Conservation (phyloP, 2,888 invertebrate species). For the Eupithecia exiguata region DNA sequence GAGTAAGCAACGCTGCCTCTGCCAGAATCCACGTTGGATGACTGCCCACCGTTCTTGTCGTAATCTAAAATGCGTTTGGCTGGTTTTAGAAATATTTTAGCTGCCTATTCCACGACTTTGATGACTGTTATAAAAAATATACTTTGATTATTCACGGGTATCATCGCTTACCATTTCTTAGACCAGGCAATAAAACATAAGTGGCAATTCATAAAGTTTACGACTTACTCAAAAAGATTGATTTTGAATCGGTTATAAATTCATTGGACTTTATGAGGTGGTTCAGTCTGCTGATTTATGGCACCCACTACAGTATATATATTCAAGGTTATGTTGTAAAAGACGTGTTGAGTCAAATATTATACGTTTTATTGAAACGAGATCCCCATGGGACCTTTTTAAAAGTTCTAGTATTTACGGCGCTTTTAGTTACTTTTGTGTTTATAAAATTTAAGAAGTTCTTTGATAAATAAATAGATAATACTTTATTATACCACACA, state of each 20-base stretch:
- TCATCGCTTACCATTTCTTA: not conserved
- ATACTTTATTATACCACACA: too few relatives aligned
- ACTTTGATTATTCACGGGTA: not conserved
- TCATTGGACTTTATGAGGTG: not conserved
- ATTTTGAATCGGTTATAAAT: constrained; percentile 7
- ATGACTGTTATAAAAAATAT: not conserved
- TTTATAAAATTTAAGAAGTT: not conserved
- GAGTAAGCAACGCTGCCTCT: constrained; percentile 92
- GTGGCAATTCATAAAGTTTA: constrained; percentile 5
- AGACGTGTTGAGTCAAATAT: not conserved
- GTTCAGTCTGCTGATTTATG: constrained; percentile 16
- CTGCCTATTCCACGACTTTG: constrained; percentile 9
- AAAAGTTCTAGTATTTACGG: not conserved
- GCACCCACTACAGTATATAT: not conserved
- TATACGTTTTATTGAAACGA: not conserved
- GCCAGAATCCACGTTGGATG: constrained; percentile 91
- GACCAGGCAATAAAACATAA: not conserved
- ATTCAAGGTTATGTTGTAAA: not conserved
- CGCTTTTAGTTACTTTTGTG: too few relatives aligned
- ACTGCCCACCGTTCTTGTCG: constrained; percentile 89
- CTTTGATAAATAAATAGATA: too few relatives aligned
- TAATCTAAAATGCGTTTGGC: constrained; percentile 80
- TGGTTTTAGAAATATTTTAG: constrained; percentile 32
- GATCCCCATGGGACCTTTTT: not conserved
- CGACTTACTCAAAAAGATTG: not conserved